Conservation (phyloP, 30 jellyfish, hydroid and myxozoan species). For the Clytia hemisphaerica region DNA sequence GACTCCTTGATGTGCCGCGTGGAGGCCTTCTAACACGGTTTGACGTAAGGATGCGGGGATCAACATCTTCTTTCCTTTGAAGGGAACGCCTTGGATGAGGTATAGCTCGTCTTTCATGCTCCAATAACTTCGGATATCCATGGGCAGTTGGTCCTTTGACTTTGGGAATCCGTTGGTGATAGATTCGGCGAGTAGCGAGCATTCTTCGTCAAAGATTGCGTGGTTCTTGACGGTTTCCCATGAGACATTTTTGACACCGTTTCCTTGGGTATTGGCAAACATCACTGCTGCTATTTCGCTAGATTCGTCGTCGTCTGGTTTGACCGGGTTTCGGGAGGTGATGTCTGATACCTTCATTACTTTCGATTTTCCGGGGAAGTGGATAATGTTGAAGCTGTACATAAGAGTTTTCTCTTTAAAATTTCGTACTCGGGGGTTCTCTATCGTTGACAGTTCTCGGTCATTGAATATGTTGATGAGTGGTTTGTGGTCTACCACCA, state of each 20-base stretch:
- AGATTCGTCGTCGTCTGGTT: neutral
- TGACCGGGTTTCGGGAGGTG: slow-evolving; percentile 12
- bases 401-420: too few relatives aligned
- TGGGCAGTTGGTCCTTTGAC: neutral
- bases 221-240: too few relatives aligned
- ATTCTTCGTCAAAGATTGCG: too few relatives aligned
- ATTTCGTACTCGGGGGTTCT: slow-evolving; percentile 18
- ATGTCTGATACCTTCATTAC: neutral
- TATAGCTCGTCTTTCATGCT: slow-evolving; percentile 6
- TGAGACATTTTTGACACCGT: too few relatives aligned
- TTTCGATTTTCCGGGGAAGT: slow-evolving; percentile 17
- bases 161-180: too few relatives aligned
- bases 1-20: slow-evolving; percentile 48
- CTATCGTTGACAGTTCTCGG: slow-evolving; percentile 8
- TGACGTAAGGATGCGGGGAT: slow-evolving; percentile 9
- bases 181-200: too few relatives aligned
- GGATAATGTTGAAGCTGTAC: slow-evolving; percentile 21
- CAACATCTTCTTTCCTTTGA: too few relatives aligned
- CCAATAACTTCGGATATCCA: neutral
- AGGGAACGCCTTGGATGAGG: neutral
- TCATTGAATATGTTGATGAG: slow-evolving; percentile 18
- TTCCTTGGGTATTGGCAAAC: too few relatives aligned
- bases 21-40: slow-evolving; percentile 28
- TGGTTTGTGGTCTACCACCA: slow-evolving; percentile 43
- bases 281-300: too few relatives aligned